These are phyloP conservation scores for Daphoenositta chrysoptera DNA, from an alignment of 2,113 vertebrate species.

Conservation along the genomic window DNA sequence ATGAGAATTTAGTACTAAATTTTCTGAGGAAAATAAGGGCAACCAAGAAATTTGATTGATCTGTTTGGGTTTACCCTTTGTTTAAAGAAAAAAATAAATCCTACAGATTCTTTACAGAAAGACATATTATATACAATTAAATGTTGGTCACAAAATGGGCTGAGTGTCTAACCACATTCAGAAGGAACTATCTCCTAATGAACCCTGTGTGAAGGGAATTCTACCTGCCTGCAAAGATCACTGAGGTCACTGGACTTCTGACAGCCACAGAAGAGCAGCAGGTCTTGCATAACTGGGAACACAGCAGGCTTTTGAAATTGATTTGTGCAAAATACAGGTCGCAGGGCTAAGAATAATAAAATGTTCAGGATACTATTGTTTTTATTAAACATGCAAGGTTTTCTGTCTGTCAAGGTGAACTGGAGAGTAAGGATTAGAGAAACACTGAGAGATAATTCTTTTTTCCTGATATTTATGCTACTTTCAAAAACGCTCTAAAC, in stretches of 20 bases:
- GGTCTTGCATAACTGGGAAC: not conserved
- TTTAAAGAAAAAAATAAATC: not conserved
- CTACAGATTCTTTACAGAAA: not conserved
- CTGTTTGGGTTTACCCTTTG: not conserved
- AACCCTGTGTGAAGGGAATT: not conserved
- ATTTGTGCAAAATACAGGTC: not conserved
- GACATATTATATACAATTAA: not conserved
- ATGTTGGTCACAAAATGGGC: not conserved
- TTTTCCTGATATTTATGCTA: not conserved
- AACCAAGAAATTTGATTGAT: not conserved
- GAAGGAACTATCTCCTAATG: not conserved
- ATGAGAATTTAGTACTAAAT: not conserved
- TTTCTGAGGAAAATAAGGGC: not conserved
- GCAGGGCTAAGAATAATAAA: not conserved
- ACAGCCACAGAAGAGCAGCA: not conserved
- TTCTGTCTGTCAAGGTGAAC: not conserved
- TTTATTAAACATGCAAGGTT: not conserved
- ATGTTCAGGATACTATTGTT: not conserved
- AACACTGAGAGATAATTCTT: not conserved
- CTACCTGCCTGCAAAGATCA: not conserved
- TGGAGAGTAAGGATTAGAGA: not conserved
- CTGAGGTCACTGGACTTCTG: not conserved
- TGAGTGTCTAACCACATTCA: not conserved
- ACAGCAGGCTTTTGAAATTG: not conserved
- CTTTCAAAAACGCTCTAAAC: not conserved